Percentiles rank a stretch among this genome's conserved stretches.
phyloP scores from a whole-genome alignment of 2,888 invertebrate genomes.

The Drosophila mimica region DNA sequence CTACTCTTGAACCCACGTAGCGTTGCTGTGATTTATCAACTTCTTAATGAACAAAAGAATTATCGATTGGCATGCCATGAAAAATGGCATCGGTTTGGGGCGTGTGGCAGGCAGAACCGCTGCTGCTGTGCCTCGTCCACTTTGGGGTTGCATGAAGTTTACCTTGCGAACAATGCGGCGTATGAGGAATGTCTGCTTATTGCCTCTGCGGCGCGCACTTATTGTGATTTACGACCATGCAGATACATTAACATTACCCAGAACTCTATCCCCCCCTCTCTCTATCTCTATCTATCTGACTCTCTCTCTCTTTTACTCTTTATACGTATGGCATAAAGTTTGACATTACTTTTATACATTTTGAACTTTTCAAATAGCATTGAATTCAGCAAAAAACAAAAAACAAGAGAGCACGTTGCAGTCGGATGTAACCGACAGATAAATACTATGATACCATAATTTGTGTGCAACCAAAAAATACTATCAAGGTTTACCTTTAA shows the following conservation, averaged over 20 bases:
- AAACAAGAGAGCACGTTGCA: too few species aligned
- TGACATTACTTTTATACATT: constrained; percentile 60
- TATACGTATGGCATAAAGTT: constrained; percentile 53
- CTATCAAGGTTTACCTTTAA: too few species aligned
- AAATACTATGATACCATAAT: too few species aligned
- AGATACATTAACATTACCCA: constrained; percentile 59
- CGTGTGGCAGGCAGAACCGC: background rate
- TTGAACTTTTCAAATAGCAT: constrained; percentile 43
- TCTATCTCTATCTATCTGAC: background rate
- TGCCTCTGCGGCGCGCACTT: constrained; percentile 53
- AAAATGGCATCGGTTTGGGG: constrained; percentile 57
- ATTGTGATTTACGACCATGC: constrained; percentile 69
- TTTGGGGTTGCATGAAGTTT: constrained; percentile 21
- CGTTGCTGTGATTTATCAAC: constrained; percentile 70
- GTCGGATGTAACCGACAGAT: too few species aligned
- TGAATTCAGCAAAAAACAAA: constrained; percentile 19
- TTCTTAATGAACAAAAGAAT: constrained; percentile 80
- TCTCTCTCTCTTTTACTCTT: constrained; percentile 3
- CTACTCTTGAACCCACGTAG: constrained; percentile 1
- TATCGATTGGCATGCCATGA: constrained; percentile 74
- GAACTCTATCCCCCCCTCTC: background rate
- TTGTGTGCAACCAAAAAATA: too few species aligned
- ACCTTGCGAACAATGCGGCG: constrained; percentile 62
- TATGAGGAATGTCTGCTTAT: constrained; percentile 64
- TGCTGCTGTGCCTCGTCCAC: background rate